Conservation (phyloP, 2,888 invertebrate genomes). For the Graphium colonna region DNA sequence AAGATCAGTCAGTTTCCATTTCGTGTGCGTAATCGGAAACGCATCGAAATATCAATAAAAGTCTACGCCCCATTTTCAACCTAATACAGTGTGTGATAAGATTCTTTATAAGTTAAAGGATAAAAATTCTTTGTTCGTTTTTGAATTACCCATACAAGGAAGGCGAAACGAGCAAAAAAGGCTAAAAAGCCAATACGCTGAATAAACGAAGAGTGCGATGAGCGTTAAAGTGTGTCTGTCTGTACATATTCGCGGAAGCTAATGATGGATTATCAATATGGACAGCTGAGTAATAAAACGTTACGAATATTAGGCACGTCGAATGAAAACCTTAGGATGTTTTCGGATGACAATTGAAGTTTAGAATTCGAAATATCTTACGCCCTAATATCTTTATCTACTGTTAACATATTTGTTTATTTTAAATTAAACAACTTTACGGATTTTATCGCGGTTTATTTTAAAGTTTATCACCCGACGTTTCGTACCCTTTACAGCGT, state of each 20-base stretch:
- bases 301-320: too few species aligned
- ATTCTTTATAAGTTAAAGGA: slow-evolving; percentile 33
- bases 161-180: slow-evolving; percentile 51
- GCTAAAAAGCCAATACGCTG: slow-evolving; percentile 46
- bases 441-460: too few species aligned
- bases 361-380: too few species aligned
- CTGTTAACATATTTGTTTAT: too few species aligned
- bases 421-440: too few species aligned
- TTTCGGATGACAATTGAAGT: too few species aligned
- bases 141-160: slow-evolving; percentile 61
- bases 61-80: slow-evolving; percentile 45
- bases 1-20: slow-evolving; percentile 71
- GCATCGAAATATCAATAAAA: slow-evolving; percentile 43
- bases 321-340: too few species aligned
- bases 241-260: slow-evolving; percentile 50
- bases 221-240: slow-evolving; percentile 61
- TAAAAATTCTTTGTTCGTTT: slow-evolving; percentile 60
- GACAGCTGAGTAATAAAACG: too few species aligned
- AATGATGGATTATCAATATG: too few species aligned
- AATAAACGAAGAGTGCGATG: slow-evolving; percentile 43
- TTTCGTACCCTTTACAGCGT: too few species aligned
- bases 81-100: slow-evolving; percentile 36
- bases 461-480: too few species aligned
- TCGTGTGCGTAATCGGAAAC: slow-evolving; percentile 73
- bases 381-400: too few species aligned